Conservation (phyloP, 2,113 vertebrate genomes). For the Scortum barcoo region DNA sequence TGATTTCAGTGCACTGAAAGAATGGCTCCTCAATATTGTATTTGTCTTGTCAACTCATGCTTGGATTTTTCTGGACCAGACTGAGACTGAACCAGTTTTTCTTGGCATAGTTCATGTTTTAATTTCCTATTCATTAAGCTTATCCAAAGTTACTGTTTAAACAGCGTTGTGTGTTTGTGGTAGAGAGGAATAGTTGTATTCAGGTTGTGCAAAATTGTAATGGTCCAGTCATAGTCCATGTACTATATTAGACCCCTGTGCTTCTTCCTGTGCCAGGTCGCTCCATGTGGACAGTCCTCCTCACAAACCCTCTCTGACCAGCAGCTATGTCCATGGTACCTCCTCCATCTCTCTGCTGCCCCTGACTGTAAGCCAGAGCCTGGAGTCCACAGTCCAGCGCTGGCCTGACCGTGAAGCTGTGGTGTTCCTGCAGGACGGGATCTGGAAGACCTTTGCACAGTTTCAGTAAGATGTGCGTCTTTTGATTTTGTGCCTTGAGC, state of each 20-base stretch:
- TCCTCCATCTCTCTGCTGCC: conserved; percentile 72
- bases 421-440: conserved; percentile 83
- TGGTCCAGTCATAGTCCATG: not conserved
- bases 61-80: not conserved
- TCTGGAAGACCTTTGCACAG: conserved; percentile 89
- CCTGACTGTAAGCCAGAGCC: conserved; percentile 86
- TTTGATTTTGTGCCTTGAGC: not conserved
- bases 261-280: conserved; percentile 69
- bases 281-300: conserved; percentile 78
- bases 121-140: not conserved
- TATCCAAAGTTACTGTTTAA: not conserved
- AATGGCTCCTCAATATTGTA: not conserved
- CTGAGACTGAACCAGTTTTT: not conserved
- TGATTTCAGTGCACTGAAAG: not conserved
- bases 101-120: not conserved
- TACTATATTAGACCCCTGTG: not conserved
- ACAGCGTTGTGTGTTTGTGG: not conserved
- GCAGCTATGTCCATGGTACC: conserved; percentile 89
- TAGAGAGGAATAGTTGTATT: not conserved
- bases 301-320: conserved; percentile 72
- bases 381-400: conserved; percentile 79
- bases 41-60: not conserved
- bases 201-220: not conserved
- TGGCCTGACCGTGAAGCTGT: conserved; percentile 88
- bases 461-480: conserved; percentile 89